These are phyloP conservation scores for Stegodyphus dumicola DNA, from an alignment of 1,140 invertebrate species.

Conservation along the genomic window DNA sequence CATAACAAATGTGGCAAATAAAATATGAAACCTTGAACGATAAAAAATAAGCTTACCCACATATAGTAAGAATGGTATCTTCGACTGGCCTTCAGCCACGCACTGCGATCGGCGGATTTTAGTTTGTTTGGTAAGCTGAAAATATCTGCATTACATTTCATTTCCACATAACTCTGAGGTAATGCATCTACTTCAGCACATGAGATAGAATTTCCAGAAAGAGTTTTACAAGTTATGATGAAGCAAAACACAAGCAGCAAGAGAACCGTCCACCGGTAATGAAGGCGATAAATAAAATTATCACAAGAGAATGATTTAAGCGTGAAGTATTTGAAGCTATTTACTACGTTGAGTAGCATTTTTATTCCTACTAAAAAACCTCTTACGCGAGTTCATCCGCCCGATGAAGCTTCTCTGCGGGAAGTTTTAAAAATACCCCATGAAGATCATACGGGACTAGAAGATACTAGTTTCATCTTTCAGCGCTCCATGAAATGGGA, in stretches of 20 bases:
- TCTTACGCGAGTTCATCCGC: too few species aligned
- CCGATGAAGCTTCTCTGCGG: too few species aligned
- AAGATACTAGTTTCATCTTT: too few species aligned
- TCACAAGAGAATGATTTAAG: not conserved
- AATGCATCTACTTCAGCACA: not conserved
- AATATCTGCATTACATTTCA: constrained; percentile 7
- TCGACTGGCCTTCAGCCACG: not conserved
- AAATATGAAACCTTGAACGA: constrained; percentile 30
- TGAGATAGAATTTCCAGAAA: constrained; percentile 18
- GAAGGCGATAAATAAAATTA: constrained; percentile 27
- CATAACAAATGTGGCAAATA: constrained; percentile 37
- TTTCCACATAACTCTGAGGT: constrained; percentile 7
- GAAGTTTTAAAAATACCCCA: too few species aligned
- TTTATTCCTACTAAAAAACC: too few species aligned
- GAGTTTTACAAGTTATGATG: constrained; percentile 12
- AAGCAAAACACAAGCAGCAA: constrained; percentile 21
- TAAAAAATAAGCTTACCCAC: constrained; percentile 33
- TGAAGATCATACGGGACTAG: too few species aligned
- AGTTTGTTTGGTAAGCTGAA: constrained; percentile 4
- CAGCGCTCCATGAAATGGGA: too few species aligned
- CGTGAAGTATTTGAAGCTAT: too few species aligned
- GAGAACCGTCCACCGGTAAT: constrained; percentile 37
- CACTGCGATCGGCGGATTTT: not conserved
- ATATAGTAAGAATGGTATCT: constrained; percentile 18
- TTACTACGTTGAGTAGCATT: too few species aligned